These are phyloP conservation scores for Chiridota heheva DNA, from an alignment of 35 echinoderm and acorn worm genomes.

Conservation along the genomic window DNA sequence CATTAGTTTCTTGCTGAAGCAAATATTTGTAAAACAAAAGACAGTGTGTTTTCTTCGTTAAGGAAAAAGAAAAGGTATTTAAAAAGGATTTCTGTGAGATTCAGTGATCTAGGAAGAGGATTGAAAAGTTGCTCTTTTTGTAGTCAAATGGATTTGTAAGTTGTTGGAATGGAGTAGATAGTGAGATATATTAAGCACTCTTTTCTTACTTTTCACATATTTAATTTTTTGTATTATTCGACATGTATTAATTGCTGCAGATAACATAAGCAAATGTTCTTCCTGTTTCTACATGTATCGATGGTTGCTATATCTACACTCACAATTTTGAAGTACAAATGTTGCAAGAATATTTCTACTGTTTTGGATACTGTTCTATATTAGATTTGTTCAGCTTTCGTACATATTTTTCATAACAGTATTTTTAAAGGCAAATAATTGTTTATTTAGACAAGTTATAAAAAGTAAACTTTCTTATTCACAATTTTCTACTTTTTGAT, in stretches of 20 bases:
- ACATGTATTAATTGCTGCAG: slow-evolving; percentile 61
- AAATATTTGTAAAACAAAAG: too few relatives aligned
- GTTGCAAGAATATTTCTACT: slow-evolving; percentile 58
- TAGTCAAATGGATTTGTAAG: too few relatives aligned
- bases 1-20: too few relatives aligned
- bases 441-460: slow-evolving; percentile 66
- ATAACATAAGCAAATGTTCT: slow-evolving; percentile 41
- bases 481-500: slow-evolving; percentile 66
- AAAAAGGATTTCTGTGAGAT: too few relatives aligned
- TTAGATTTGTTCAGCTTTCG: slow-evolving; percentile 61
- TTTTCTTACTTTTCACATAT: slow-evolving; percentile 58
- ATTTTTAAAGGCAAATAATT: slow-evolving; percentile 66
- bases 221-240: slow-evolving; percentile 58
- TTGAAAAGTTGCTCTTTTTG: too few relatives aligned
- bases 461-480: slow-evolving; percentile 53
- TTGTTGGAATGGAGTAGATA: too few relatives aligned
- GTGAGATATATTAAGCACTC: too few relatives aligned
- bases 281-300: slow-evolving; percentile 50
- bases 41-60: too few relatives aligned
- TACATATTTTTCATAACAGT: slow-evolving; percentile 66
- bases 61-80: too few relatives aligned
- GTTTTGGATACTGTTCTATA: slow-evolving; percentile 62
- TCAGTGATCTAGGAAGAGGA: too few relatives aligned
- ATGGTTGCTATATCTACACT: slow-evolving; percentile 61
- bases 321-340: slow-evolving; percentile 64